Percentiles rank a stretch among this genome's conserved stretches.
Evolutionary conservation across 2,797 vertebrate species (phyloP).

Genomic region (Pseudotriccus pelzelni): DNA sequence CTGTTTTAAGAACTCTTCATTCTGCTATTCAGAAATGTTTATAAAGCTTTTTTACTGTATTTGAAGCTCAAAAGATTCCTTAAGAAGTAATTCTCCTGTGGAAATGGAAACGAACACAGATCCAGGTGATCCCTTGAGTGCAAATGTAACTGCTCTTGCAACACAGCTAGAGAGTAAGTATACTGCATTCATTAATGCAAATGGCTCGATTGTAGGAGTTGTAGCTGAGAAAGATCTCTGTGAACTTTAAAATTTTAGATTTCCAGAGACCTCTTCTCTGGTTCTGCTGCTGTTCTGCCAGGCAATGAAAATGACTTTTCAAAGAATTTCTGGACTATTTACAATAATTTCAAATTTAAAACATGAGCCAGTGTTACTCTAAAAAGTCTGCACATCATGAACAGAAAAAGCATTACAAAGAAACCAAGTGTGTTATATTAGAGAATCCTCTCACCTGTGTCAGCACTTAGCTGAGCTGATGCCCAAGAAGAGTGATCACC

Average conservation of each 20-base stretch:
- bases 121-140: slow-evolving; percentile 84
- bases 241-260: neutral
- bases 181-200: neutral
- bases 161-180: slow-evolving; percentile 85
- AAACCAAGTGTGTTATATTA: neutral
- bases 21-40: neutral
- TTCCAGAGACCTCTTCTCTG: neutral
- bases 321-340: neutral
- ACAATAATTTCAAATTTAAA: neutral
- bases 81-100: slow-evolving; percentile 94
- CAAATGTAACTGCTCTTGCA: slow-evolving; percentile 80
- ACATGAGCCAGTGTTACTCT: neutral
- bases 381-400: neutral
- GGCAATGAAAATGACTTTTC: neutral
- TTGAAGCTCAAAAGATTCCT: slow-evolving; percentile 88
- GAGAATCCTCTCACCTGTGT: neutral
- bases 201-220: neutral
- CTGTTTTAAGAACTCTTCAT: neutral
- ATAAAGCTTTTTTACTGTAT: neutral
- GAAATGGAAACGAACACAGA: slow-evolving; percentile 97
- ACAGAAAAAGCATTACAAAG: neutral
- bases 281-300: neutral
- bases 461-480: neutral
- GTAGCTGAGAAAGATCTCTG: neutral
- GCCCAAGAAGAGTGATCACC: neutral